Evolutionary conservation across 1,140 invertebrate species (phyloP).

Genomic region (Drosophila ogumai): DNA sequence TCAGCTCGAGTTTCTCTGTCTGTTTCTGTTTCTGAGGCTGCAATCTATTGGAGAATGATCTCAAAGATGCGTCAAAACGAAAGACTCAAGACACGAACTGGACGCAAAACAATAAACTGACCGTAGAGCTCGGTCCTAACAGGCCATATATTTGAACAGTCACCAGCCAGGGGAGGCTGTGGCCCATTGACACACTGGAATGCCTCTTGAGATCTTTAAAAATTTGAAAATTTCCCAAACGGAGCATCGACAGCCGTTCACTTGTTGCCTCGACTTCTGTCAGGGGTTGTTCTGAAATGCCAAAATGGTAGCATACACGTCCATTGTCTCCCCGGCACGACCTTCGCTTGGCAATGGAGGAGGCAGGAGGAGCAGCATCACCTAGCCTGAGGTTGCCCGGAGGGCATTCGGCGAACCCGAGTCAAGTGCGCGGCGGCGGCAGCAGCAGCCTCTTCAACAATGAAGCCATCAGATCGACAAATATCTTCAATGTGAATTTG

Average conservation of each 20-base stretch:
- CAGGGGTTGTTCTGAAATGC: constrained; percentile 53
- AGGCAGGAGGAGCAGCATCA: constrained; percentile 51
- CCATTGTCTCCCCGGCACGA: constrained; percentile 40
- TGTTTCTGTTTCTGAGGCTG: constrained; percentile 20
- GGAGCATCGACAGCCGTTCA: constrained; percentile 27
- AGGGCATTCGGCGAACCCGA: constrained; percentile 40
- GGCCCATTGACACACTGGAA: constrained; percentile 25
- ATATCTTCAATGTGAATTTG: constrained; percentile 70
- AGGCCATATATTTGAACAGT: constrained; percentile 44
- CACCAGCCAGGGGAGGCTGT: neutral
- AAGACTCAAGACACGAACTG: constrained; percentile 77
- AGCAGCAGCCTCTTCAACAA: constrained; percentile 64
- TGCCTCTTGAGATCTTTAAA: constrained; percentile 18
- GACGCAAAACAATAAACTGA: constrained; percentile 14
- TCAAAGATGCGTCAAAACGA: constrained; percentile 64
- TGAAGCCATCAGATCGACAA: constrained; percentile 73
- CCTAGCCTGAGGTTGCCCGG: constrained; percentile 43
- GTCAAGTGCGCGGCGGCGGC: constrained; percentile 35
- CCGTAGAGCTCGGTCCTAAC: constrained; percentile 11
- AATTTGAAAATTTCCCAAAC: constrained; percentile 20
- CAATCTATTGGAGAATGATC: constrained; percentile 58
- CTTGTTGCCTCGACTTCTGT: constrained; percentile 30
- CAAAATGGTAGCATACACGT: constrained; percentile 48
- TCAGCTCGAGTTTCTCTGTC: constrained; percentile 22
- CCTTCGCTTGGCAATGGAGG: constrained; percentile 72